Percentiles rank a stretch among this genome's conserved stretches.
These are phyloP conservation scores for Isichthys henryi DNA, from an alignment of 2,113 vertebrate species.

Conservation along the genomic window DNA sequence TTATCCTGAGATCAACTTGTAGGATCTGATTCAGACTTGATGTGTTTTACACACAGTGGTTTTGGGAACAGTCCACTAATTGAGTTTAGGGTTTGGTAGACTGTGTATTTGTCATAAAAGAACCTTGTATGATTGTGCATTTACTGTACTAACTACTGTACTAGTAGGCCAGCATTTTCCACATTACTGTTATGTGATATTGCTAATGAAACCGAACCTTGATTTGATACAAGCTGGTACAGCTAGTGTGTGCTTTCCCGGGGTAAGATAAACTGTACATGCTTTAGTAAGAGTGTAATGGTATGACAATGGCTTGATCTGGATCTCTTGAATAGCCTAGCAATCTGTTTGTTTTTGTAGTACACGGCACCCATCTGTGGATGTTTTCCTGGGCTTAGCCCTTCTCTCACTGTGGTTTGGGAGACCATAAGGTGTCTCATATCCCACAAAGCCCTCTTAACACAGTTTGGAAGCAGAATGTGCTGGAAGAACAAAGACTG, in stretches of 20 bases:
- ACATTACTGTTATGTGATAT: background rate
- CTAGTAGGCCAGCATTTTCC: background rate
- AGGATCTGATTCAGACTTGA: background rate
- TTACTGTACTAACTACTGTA: background rate
- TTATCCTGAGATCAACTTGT: background rate
- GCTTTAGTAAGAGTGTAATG: background rate
- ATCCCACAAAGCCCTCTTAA: background rate
- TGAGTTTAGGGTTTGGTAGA: background rate
- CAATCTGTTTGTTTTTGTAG: slow-evolving; percentile 19
- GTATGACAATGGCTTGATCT: background rate
- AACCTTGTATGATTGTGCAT: background rate
- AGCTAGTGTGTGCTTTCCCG: background rate
- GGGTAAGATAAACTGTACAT: background rate
- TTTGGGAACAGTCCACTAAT: background rate
- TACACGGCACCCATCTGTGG: background rate
- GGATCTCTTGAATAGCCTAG: background rate
- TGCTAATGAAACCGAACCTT: background rate
- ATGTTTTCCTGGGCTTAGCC: background rate
- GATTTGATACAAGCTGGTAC: background rate
- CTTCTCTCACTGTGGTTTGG: background rate
- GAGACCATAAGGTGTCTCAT: background rate
- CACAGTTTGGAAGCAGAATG: background rate
- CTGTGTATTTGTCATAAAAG: background rate
- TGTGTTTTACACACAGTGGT: background rate
- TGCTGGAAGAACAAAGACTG: background rate